phyloP scores from a whole-genome alignment of 2,888 invertebrate genomes.

The Hypomecis atomaria region DNA sequence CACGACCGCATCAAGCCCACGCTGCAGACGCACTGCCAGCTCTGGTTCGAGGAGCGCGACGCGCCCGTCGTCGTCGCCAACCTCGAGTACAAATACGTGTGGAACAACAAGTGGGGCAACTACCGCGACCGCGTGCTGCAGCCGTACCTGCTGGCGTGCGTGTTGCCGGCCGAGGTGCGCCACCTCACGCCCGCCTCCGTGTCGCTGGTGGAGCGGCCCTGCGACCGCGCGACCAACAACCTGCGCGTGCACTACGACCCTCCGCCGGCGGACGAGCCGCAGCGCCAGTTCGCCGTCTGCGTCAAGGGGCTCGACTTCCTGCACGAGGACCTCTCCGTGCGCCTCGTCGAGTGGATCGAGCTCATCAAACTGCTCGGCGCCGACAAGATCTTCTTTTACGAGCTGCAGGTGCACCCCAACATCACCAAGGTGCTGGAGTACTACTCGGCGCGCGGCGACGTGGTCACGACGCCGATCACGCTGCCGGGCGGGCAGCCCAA shows the following conservation, averaged over 20 bases:
- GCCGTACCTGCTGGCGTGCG: constrained; percentile 95
- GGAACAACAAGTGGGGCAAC: constrained; percentile 98
- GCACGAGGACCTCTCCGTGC: constrained; percentile 94
- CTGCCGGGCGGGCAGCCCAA: constrained; percentile 96
- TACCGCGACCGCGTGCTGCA: constrained; percentile 96
- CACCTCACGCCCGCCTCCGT: constrained; percentile 92
- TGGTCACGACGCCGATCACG: constrained; percentile 91
- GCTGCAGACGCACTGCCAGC: constrained; percentile 92
- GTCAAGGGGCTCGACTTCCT: constrained; percentile 97
- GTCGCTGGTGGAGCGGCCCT: constrained; percentile 92
- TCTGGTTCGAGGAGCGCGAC: constrained; percentile 94
- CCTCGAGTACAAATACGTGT: constrained; percentile 96
- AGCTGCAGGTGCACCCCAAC: constrained; percentile 95
- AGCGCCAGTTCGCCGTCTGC: constrained; percentile 95
- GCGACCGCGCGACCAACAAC: constrained; percentile 94
- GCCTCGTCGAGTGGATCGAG: constrained; percentile 97
- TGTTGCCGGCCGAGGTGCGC: constrained; percentile 90
- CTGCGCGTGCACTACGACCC: constrained; percentile 92
- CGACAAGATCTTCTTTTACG: constrained; percentile 96
- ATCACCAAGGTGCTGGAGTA: constrained; percentile 92
- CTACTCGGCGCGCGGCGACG: constrained; percentile 87
- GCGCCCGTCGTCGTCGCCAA: constrained; percentile 92
- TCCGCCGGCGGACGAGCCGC: constrained; percentile 81
- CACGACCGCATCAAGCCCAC: constrained; percentile 95
- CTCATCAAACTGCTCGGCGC: constrained; percentile 93